Evolutionary conservation across 2,888 invertebrate genomes (phyloP).

Genomic region (Metacarcinus magister): DNA sequence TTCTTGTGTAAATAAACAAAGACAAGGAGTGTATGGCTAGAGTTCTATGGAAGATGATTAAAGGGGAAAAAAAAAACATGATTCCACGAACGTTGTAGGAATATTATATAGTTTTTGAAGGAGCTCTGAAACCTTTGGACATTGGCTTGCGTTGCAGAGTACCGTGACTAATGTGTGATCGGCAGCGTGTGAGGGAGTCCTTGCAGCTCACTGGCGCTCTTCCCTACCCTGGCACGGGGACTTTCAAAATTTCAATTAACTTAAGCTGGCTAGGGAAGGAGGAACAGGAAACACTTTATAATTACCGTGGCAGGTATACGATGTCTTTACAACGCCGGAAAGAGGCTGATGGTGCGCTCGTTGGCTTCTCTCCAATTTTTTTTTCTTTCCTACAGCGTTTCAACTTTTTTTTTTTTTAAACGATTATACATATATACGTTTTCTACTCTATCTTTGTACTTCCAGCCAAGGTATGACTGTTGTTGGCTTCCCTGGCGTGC

Average conservation of each 20-base stretch:
- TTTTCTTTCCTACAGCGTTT: neutral
- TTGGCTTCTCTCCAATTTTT: neutral
- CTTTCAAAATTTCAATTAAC: constrained; percentile 33
- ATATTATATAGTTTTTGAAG: neutral
- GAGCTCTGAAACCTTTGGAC: neutral
- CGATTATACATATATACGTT: too few species aligned
- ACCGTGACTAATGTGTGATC: neutral
- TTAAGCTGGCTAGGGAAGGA: constrained; percentile 15
- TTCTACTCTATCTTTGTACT: too few species aligned
- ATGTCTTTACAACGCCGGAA: neutral
- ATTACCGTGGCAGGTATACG: neutral
- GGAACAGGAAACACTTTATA: constrained; percentile 17
- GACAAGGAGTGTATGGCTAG: too few species aligned
- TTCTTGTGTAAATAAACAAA: too few species aligned
- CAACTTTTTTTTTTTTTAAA: neutral
- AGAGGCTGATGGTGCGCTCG: neutral
- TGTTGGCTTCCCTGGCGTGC: too few species aligned
- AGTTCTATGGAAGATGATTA: too few species aligned
- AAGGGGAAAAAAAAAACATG: neutral
- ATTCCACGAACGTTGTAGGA: neutral
- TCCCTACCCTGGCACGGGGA: neutral
- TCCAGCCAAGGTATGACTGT: too few species aligned
- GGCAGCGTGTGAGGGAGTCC: neutral
- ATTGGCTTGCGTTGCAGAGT: neutral
- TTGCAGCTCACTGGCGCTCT: neutral